Evolutionary conservation across 1,140 invertebrate species (phyloP), one percentile per base, ranked within the genome.

Genomic region (Heliconius melpomene): DNA sequence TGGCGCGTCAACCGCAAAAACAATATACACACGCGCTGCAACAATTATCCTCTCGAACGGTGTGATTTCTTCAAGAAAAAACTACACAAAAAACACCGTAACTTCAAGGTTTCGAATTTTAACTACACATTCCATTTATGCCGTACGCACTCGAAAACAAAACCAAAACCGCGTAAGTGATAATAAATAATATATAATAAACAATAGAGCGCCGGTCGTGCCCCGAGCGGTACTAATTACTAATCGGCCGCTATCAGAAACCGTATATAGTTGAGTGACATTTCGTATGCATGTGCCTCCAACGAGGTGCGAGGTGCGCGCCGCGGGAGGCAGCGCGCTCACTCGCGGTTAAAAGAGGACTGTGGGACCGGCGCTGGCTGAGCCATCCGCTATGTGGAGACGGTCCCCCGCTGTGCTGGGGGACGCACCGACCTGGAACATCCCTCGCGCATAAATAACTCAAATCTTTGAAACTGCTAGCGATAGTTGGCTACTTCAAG

Each of bases 121-220:
- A 91, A 91, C 87, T 88, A 91, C 91, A 93, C 91, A 93, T 89
- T 93, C 88, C 89, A 91, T 91, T 89, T 88, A 88, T 85, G 84
- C 82, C 83, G 82, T 79, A 84, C 80, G 85, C 85, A 88, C 86
- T 88, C 77, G 75, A 79, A 36, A 36, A 7, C 3, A 36, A 36
- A 36, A 85, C 83, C 87, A 88, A 90, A 81, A 86, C 84, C 86
- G 87, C 85, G 80, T 74, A 79, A 84, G 85, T 87, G 70, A 82
- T 81, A 78, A 77, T 71, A 79, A 83, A 84, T 36, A 74, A 77
- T 71, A 79, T 83, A 84, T 46, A 74, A 77, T 76, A 79, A 84
- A 81, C 80, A 82, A 82, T 81, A 81, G 84, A 84, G 84, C 86
- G 84, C 83, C 84, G 77, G 74, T 66, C 77, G 86, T 88, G 83